Conservation (phyloP, 1,140 invertebrate species). For the Achatina immaculata region DNA sequence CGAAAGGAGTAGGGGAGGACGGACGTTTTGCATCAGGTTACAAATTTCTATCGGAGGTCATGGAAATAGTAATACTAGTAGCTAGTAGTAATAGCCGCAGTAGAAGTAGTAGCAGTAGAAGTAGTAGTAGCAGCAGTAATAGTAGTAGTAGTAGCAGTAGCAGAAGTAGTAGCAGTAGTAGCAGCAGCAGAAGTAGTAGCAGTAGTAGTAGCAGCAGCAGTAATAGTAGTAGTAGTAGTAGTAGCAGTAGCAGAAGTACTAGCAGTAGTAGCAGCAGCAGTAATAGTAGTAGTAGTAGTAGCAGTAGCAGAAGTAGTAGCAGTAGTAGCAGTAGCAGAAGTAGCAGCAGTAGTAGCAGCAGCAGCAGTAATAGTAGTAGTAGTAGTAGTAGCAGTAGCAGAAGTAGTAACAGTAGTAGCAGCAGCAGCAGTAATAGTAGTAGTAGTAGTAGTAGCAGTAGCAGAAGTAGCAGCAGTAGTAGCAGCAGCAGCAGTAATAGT, state of each 20-base stretch:
- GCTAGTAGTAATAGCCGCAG: constrained; percentile 37
- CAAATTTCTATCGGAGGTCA: too few relatives aligned
- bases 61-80: too few relatives aligned
- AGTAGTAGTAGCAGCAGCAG: neutral
- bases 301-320: neutral
- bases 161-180: too few relatives aligned
- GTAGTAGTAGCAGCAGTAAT: neutral
- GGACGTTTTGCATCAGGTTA: too few relatives aligned
- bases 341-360: constrained; percentile 9
- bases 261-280: neutral
- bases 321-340: neutral
- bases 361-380: neutral
- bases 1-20: too few relatives aligned
- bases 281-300: neutral
- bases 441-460: neutral
- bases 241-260: neutral
- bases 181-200: too few relatives aligned
- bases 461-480: constrained; percentile 5
- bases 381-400: constrained; percentile 5
- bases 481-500: neutral
- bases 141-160: neutral
- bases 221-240: neutral
- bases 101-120: constrained; percentile 10
- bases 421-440: constrained; percentile 4
- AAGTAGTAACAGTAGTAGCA: too few relatives aligned